Evolutionary conservation across 1,140 invertebrate genomes (phyloP).

Genomic region (Tetramorium parvispinum): DNA sequence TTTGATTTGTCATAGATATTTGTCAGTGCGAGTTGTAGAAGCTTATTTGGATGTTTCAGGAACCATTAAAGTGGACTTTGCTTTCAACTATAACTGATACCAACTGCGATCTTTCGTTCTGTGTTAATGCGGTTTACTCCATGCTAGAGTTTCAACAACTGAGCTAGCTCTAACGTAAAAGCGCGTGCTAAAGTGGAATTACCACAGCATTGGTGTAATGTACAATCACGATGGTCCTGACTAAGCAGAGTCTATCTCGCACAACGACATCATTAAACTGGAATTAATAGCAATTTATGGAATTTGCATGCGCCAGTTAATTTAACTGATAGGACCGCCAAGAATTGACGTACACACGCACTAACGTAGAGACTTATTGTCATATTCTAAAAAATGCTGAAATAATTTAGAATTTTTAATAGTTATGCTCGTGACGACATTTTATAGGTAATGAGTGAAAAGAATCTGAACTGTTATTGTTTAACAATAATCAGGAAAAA

Average conservation of each 20-base stretch:
- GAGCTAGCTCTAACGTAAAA: slow-evolving; percentile 60
- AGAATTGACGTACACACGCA: neutral
- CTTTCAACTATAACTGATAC: slow-evolving; percentile 9
- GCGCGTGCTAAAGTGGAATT: slow-evolving; percentile 55
- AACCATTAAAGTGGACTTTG: neutral
- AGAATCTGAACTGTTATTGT: neutral
- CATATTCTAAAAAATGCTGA: neutral
- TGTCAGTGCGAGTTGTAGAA: too few species aligned
- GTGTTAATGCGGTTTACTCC: slow-evolving; percentile 47
- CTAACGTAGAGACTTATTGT: neutral
- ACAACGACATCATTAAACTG: slow-evolving; percentile 56
- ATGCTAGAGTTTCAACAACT: slow-evolving; percentile 31
- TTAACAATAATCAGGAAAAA: neutral
- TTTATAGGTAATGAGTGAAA: neutral
- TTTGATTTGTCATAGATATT: too few species aligned
- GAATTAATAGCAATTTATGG: slow-evolving; percentile 69
- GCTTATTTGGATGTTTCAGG: neutral
- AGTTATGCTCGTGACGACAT: neutral
- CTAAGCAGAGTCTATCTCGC: slow-evolving; percentile 49
- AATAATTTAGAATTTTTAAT: neutral
- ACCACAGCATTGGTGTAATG: slow-evolving; percentile 43
- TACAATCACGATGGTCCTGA: slow-evolving; percentile 55
- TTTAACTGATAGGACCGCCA: neutral
- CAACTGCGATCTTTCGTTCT: slow-evolving; percentile 32
- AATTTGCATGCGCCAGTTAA: slow-evolving; percentile 52